phyloP scores from a whole-genome alignment of 2,888 invertebrate genomes.

The Hedya salicella region DNA sequence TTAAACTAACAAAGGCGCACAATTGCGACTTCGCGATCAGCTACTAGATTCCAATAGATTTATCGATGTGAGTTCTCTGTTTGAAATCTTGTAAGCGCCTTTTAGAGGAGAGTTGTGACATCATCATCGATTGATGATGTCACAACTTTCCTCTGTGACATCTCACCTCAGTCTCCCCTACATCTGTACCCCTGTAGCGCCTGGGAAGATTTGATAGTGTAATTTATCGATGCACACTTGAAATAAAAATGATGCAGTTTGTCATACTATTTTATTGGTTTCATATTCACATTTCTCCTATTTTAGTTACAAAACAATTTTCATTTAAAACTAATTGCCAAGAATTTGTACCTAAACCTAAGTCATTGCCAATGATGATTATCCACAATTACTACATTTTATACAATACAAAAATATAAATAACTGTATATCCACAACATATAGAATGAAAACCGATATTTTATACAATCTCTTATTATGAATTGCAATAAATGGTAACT shows the following conservation, averaged over 20 bases:
- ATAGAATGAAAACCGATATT: conserved; percentile 30
- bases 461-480: conserved; percentile 34
- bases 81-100: too few species aligned
- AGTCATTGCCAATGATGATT: conserved; percentile 75
- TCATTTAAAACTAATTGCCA: conserved; percentile 74
- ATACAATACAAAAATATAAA: conserved; percentile 43
- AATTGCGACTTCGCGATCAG: too few species aligned
- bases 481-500: conserved; percentile 39
- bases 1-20: too few species aligned
- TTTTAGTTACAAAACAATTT: conserved; percentile 82
- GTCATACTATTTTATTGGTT: conserved; percentile 81
- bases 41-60: too few species aligned
- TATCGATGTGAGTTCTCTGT: too few species aligned
- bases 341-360: conserved; percentile 77
- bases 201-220: too few species aligned
- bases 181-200: too few species aligned
- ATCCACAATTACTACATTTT: conserved; percentile 44
- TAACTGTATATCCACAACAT: conserved; percentile 37
- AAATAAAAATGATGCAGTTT: conserved; percentile 47
- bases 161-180: too few species aligned
- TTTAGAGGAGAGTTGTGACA: too few species aligned
- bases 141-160: too few species aligned
- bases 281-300: conserved; percentile 81
- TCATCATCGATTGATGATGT: too few species aligned
- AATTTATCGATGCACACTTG: too few species aligned